Conservation (phyloP, 2,797 vertebrate genomes). For the Petrocephalus schoutedeni region DNA sequence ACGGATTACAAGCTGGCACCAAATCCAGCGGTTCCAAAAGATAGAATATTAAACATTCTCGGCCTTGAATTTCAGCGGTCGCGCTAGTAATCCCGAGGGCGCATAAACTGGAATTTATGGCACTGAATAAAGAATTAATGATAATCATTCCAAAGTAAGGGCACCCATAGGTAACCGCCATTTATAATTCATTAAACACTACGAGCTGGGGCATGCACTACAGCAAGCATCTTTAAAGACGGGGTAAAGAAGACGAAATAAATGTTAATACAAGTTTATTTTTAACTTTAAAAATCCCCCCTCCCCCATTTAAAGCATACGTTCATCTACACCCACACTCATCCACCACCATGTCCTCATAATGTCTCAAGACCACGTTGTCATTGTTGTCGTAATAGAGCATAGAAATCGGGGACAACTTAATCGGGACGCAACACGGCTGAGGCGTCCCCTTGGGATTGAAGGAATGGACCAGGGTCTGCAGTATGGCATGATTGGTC, state of each 20-base stretch:
- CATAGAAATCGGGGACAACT: conserved; percentile 87
- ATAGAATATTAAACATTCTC: background rate
- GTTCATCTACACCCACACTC: conserved; percentile 83
- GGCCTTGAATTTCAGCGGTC: background rate
- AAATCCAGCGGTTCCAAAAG: background rate
- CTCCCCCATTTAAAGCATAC: background rate
- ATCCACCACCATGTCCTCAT: conserved; percentile 94
- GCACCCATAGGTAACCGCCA: background rate
- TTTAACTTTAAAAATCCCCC: background rate
- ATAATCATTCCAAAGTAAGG: background rate
- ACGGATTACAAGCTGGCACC: background rate
- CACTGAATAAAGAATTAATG: background rate
- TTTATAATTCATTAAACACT: background rate
- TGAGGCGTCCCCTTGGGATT: conserved; percentile 69
- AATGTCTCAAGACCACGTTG: conserved; percentile 89
- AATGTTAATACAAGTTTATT: background rate
- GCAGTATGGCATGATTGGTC: conserved; percentile 90
- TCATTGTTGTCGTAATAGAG: conserved; percentile 90
- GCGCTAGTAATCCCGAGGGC: background rate
- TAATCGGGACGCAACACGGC: conserved; percentile 86
- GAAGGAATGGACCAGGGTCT: conserved; percentile 81
- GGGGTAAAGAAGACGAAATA: background rate
- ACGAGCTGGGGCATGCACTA: background rate
- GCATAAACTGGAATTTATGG: background rate
- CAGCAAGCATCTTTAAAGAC: background rate